These are phyloP conservation scores for Ferrisia virgata DNA, from an alignment of 2,888 invertebrate genomes.

Conservation along the genomic window DNA sequence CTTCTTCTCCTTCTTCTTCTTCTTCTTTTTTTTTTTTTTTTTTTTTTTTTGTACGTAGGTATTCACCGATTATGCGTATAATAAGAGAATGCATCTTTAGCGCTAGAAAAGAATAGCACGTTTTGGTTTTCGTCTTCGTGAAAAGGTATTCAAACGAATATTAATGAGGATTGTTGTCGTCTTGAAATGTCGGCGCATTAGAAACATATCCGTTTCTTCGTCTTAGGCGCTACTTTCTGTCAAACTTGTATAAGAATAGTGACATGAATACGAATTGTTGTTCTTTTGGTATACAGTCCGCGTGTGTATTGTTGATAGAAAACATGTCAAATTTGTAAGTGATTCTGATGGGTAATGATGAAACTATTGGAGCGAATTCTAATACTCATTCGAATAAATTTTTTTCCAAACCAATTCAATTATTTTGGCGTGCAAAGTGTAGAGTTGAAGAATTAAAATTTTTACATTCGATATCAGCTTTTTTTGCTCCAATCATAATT, in stretches of 20 bases:
- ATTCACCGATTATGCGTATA: no score
- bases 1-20: not conserved
- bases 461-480: no score
- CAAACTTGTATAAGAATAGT: not conserved
- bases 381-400: not conserved
- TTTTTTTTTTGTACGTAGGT: no score
- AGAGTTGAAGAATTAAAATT: no score
- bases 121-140: not conserved
- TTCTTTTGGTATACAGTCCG: not conserved
- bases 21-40: not conserved
- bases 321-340: constrained; percentile 4
- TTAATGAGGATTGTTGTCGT: constrained; percentile 18
- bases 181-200: not conserved
- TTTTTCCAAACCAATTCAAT: not conserved
- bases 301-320: constrained; percentile 1
- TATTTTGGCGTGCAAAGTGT: not conserved
- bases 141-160: constrained; percentile 8
- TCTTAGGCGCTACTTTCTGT: constrained; percentile 18
- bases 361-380: not conserved
- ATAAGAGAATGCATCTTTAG: not conserved
- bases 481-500: no score
- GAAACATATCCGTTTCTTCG: not conserved
- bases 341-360: not conserved
- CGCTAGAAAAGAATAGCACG: not conserved
- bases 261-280: constrained; percentile 24